Base-by-base conservation (phyloP, 2,797 vertebrate genomes). In the Crypturellus tataupa region DNA sequence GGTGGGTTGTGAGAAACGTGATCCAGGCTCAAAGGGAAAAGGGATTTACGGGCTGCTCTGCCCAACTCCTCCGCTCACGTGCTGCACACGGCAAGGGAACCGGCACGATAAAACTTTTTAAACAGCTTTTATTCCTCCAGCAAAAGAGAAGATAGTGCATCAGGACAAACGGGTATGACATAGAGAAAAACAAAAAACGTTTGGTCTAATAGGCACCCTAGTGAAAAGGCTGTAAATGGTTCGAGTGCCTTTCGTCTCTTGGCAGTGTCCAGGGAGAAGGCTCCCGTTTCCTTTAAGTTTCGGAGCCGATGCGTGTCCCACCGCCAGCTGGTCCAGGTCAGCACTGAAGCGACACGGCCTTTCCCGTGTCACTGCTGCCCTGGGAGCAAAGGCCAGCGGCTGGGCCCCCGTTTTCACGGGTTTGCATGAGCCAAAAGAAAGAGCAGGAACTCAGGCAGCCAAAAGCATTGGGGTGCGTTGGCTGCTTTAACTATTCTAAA, bases 71-170 rank as follows among this genome's bases (percentile, higher is more conserved):
- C 40, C 27, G 40, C 31, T 23, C 31, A 14, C 0, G 1, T n/a
- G 5, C 18, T 20, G 25, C 1, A 0, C 20, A 20, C 44, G 79
- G 70, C 9, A 55, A 44, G 13, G 33, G 40, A 68, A 56, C 65
- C 2, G 0, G 29, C 63, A 29, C 8, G 87, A 64, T 33, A 13
- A 29, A 89, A 80, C n/a, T 47, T 89, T 73, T 85, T 87, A 37
- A 79, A 65, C 49, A 76, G 51, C 63, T 92, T 97, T 95, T 95
- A 95, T 95, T 94, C 59, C 13, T 87, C 86, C n/a, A 96, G 85
- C 59, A 60, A 80, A 90, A 89, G 40, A 86, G 73, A 81, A 93
- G 40, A 47, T 77, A 91, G 80, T 56, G 56, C 19, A 64, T 80
- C 65, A 87, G 80, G 89, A 86, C n/a, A 67, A 95, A 85, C 15